A percentile compares a stretch with the other conserved stretches of the same genome.
Conservation (phyloP, 2,888 invertebrate genomes). For the Heliconius charithonia region DNA sequence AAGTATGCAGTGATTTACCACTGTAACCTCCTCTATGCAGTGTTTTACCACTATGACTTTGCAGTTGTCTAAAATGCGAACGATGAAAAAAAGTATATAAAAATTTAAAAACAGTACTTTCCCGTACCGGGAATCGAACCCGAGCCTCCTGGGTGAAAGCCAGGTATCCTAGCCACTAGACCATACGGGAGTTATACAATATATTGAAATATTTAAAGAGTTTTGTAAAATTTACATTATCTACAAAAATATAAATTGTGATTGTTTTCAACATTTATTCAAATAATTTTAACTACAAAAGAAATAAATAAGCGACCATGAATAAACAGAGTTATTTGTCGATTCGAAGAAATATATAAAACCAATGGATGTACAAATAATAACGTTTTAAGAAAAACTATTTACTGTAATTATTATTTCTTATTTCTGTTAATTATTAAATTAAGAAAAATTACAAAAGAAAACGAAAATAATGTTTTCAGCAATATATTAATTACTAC, state of each 20-base stretch:
- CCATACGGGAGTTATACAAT: slow-evolving; percentile 78
- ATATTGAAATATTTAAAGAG: neutral
- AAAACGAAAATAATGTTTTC: neutral
- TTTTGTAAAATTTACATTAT: neutral
- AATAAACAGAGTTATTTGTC: neutral
- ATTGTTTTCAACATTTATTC: neutral
- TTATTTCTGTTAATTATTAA: neutral
- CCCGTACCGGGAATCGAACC: slow-evolving; percentile 90
- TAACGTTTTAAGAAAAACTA: neutral
- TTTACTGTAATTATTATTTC: too few relatives aligned
- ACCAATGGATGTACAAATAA: neutral
- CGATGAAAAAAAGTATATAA: neutral
- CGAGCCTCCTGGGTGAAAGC: slow-evolving; percentile 90
- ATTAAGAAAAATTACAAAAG: neutral
- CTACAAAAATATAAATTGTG: too few relatives aligned
- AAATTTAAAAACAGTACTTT: slow-evolving; percentile 55
- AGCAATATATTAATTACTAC: neutral
- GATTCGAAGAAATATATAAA: neutral
- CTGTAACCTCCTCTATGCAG: neutral
- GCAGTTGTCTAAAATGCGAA: neutral
- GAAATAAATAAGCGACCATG: neutral
- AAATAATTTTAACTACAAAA: neutral
- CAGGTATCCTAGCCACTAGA: slow-evolving; percentile 89
- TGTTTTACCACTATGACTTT: neutral
- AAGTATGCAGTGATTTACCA: neutral